Base-by-base conservation (phyloP, 2,888 invertebrate genomes). In the Hyposoter dolosus region DNA sequence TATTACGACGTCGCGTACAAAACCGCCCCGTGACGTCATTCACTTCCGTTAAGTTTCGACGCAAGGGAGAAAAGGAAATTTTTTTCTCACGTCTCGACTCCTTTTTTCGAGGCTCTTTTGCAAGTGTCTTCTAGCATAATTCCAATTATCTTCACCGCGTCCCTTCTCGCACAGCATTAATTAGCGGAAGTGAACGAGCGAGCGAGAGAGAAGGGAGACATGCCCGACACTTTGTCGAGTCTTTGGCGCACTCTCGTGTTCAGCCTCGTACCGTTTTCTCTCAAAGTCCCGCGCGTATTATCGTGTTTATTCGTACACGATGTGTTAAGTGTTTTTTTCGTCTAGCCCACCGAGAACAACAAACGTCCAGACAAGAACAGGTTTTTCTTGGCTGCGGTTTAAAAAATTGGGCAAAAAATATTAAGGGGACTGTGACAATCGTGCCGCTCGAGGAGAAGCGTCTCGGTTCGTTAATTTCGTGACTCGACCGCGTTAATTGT, bases 401-500 rank as follows among this genome's bases (percentile, higher is more conserved):
- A 66, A 87, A 87, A 84, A 83, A 71, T 79, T 43, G 77, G 50
- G 40, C 43, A 53, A 77, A 81, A 71, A 79, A 84, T 72, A 83
- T 69, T 50, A 83, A 83, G 77, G 81, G 75, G 66, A 81, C 80
- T 81, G 87, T 75, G 79, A 83, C 87, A 78, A 83, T 66, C 83
- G 83, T 77, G 66, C 65, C 56, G 68, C 56, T 68, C 74, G 66
- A 60, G 28, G 50, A 66, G 71, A 68, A 84, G 65, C 89, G 92
- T 91, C 81, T 89, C 88, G 93, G 91, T 92, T 93, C 92, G 92
- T 93, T 93, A 93, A 92, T 91, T 93, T 91, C 86, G 88, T 91
- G 92, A 91, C 90, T 90, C 90, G 89, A 90, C 87, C 90, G 91
- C 91, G 92, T 92, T 93, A 93, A 93, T 93, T 93, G 93, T 90